Base-by-base conservation (phyloP, 92 coral and sea anemone genomes). In the Zoanthus sociatus region DNA sequence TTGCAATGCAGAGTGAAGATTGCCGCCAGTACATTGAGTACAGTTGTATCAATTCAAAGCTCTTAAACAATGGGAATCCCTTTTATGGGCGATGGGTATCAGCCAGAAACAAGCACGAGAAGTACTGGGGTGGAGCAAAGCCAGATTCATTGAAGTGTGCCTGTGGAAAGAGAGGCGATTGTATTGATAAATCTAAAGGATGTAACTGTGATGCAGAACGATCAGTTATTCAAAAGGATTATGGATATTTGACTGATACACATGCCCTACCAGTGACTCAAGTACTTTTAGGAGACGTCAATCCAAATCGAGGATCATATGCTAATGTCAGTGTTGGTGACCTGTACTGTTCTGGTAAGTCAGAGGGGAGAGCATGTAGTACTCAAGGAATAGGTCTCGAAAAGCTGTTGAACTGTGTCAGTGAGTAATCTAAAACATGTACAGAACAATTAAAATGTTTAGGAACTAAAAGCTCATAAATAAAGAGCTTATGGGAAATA, bases 241-340 rank as follows among this genome's bases (percentile, higher is more conserved):
- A 61, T 66, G 98, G 98, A 10, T 82, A 56, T 53, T 77, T 94
- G 13, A 91, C 91, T 42, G 93, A 92, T 2, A 84, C 86, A 33
- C 87, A 79, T 55, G 53, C 85, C 32, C 84, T 94, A 47, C 98
- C 98, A 37, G 92, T 94, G 13, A 83, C 91, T 3, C 94, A 94
- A 83, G 92, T 94, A 18, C 84, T 93, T 21, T 91, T 94, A 83
- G 89, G 89, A 5, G 94, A 91, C 50, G 94, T 94, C 11, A 77
- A 48, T 60, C 83, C 68, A 11, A 60, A 16, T 12, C 33, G 68
- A 47, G 86, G 67, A 58, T 87, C 90, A 5, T 90, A 91, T 9
- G 98, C 94, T 30, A 94, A 94, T 91, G 94, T 83, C 78, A 91
- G 96, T 69, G 98, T 93, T 76, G 96, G 98, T 17, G 63, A 83